These are phyloP conservation scores for Tetrax tetrax DNA, from an alignment of 2,113 vertebrate genomes.

Conservation along the genomic window DNA sequence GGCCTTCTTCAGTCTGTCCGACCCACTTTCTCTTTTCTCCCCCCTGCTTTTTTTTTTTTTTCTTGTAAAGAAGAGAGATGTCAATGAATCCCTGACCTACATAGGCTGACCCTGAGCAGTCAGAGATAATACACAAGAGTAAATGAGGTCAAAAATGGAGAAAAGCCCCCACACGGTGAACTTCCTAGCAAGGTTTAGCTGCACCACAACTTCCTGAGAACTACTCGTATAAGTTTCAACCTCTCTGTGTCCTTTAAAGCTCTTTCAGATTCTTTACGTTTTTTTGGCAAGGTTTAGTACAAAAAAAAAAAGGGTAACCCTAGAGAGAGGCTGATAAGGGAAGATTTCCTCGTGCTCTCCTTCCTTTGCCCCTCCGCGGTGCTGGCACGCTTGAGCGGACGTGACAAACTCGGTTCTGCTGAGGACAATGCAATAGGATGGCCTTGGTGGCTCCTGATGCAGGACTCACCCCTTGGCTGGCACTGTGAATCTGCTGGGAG, in stretches of 20 bases:
- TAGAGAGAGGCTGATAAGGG: not conserved
- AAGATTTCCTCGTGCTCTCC: not conserved
- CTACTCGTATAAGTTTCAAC: not conserved
- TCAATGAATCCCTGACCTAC: constrained; percentile 71
- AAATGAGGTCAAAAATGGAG: constrained; percentile 57
- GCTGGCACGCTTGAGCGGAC: not conserved
- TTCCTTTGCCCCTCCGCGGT: not conserved
- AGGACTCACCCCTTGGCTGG: not conserved
- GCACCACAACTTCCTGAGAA: not conserved
- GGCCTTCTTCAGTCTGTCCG: constrained; percentile 21
- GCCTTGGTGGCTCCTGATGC: not conserved
- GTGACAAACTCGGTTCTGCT: constrained; percentile 23
- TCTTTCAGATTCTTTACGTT: not conserved
- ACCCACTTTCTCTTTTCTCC: constrained; percentile 40
- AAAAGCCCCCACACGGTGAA: not conserved
- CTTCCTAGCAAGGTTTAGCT: not conserved
- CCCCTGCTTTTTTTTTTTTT: not conserved
- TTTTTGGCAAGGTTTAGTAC: not conserved
- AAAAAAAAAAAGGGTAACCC: not conserved
- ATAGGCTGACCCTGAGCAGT: constrained; percentile 64
- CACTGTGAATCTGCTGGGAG: not conserved
- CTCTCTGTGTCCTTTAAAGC: not conserved
- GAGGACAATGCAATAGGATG: not conserved
- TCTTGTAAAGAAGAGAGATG: constrained; percentile 42
- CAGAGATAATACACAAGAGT: constrained; percentile 65